phyloP scores from a whole-genome alignment of 2,888 invertebrate genomes.

The Philhelius pedissequus region DNA sequence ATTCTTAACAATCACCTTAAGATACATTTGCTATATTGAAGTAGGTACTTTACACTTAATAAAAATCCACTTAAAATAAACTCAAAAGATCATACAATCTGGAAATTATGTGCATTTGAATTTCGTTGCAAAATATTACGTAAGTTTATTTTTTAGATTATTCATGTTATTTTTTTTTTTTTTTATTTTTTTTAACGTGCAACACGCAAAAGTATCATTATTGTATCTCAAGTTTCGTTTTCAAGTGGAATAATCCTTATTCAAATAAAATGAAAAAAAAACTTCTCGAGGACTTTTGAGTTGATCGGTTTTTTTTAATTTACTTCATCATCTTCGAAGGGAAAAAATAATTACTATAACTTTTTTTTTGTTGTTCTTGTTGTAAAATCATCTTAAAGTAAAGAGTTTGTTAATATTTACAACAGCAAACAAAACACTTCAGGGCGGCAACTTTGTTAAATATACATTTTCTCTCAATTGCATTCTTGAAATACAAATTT shows the following conservation, averaged over 20 bases:
- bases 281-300: constrained; percentile 57
- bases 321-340: constrained; percentile 23
- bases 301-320: constrained; percentile 25
- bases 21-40: constrained; percentile 19
- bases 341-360: constrained; percentile 23
- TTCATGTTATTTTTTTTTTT: not conserved
- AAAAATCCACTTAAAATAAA: constrained; percentile 58
- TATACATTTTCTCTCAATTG: constrained; percentile 46
- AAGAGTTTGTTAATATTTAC: constrained; percentile 67
- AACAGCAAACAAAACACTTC: constrained; percentile 60
- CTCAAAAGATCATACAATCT: constrained; percentile 57
- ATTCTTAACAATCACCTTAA: not conserved
- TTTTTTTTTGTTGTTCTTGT: constrained; percentile 32
- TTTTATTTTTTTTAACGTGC: constrained; percentile 44
- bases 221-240: constrained; percentile 36
- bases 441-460: constrained; percentile 64
- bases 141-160: not conserved
- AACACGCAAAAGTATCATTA: constrained; percentile 68
- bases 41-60: constrained; percentile 58
- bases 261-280: constrained; percentile 58
- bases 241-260: constrained; percentile 68
- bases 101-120: constrained; percentile 37
- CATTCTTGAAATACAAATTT: constrained; percentile 43
- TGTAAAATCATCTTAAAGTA: constrained; percentile 31
- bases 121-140: constrained; percentile 45